phyloP scores from a whole-genome alignment of 2,797 vertebrate genomes.

The Acridotheres tristis region DNA sequence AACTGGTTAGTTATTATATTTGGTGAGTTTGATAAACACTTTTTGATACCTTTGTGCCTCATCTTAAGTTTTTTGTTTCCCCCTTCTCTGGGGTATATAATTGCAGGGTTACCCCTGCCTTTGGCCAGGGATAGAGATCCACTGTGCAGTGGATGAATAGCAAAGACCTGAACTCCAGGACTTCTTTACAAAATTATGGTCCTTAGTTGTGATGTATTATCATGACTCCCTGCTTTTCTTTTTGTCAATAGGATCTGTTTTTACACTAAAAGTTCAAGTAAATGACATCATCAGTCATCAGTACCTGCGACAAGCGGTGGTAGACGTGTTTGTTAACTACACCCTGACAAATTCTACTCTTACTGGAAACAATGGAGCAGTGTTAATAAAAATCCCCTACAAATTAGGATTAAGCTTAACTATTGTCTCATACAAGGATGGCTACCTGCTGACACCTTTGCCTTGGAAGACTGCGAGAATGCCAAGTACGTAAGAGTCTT shows the following conservation, averaged over 20 bases:
- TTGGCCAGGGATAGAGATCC: neutral
- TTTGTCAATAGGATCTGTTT: conserved; percentile 73
- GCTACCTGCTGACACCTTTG: conserved; percentile 81
- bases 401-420: conserved; percentile 76
- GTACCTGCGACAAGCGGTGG: conserved; percentile 75
- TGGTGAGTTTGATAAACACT: neutral
- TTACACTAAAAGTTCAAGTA: conserved; percentile 87
- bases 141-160: neutral
- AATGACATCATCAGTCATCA: conserved; percentile 81
- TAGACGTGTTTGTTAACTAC: conserved; percentile 89
- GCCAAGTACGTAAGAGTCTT: conserved; percentile 80
- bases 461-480: conserved; percentile 82
- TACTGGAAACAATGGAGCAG: conserved; percentile 80
- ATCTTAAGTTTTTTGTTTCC: neutral
- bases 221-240: neutral
- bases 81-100: neutral
- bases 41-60: neutral
- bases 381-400: conserved; percentile 82
- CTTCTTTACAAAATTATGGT: neutral
- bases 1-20: neutral
- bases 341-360: conserved; percentile 76
- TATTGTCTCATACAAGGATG: conserved; percentile 81
- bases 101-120: neutral
- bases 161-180: neutral
- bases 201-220: neutral